Conservation (phyloP, 1,140 invertebrate genomes). For the Bemisia tabaci region DNA sequence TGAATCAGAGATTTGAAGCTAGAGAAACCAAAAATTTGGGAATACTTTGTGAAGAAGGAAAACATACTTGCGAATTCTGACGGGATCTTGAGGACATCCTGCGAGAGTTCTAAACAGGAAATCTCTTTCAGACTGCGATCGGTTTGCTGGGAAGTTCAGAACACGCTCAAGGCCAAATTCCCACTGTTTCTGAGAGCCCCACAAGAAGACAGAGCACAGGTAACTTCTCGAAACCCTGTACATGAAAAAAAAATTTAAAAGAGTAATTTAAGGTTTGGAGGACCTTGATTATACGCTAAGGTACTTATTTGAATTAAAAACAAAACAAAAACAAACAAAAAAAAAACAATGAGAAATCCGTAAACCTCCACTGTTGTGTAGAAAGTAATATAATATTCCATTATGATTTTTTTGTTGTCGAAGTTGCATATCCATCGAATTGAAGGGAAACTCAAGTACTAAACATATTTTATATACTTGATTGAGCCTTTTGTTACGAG, state of each 20-base stretch:
- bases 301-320: too few species aligned
- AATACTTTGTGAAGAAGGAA: neutral
- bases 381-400: too few species aligned
- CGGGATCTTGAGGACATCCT: constrained; percentile 50
- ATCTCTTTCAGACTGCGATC: constrained; percentile 53
- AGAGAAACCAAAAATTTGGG: constrained; percentile 6
- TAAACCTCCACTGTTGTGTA: too few species aligned
- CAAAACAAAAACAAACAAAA: too few species aligned
- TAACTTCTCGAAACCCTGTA: constrained; percentile 52
- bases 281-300: neutral
- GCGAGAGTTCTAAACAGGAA: constrained; percentile 58
- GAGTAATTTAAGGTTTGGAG: neutral
- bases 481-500: too few species aligned
- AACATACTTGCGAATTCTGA: constrained; percentile 43
- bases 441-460: too few species aligned
- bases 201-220: constrained; percentile 61
- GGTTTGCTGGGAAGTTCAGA: constrained; percentile 48
- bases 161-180: constrained; percentile 58
- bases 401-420: too few species aligned
- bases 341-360: too few species aligned
- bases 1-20: too few species aligned
- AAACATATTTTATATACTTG: too few species aligned
- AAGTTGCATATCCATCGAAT: too few species aligned
- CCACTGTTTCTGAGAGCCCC: constrained; percentile 60
- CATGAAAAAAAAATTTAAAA: constrained; percentile 10